Evolutionary conservation across 2,888 invertebrate species (phyloP), one percentile per base, ranked within the genome.

Genomic region (Caenorhabditis sp.): DNA sequence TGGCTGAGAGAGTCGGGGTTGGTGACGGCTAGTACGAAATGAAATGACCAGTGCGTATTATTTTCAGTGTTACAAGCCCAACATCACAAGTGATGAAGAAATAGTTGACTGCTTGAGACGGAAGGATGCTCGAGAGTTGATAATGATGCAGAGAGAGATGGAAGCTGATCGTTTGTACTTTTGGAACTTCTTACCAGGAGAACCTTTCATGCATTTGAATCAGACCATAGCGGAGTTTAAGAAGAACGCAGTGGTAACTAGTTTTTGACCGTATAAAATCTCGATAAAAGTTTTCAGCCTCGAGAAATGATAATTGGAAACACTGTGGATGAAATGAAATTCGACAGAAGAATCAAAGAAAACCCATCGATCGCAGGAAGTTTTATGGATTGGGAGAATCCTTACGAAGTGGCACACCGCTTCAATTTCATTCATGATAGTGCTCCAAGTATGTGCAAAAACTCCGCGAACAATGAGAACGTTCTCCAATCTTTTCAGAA

Each of bases 331-430:
- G 77, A 82, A 59, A 28, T 35, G 5, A 70, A 64, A 5, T 59
- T 7, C 8, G 19, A 38, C 0, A 26, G 70, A 16, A 44, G 61
- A 49, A 14, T 24, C 7, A 75, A 81, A 38, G 58, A 69, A 24
- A 81, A 81, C 31, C 81, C 81, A 28, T 1, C 81, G 2, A 70
- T 63, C 7, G 54, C 66, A 6, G 82, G 82, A 1, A 49, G 59
- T 41, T 82, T 82, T 56, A 64, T 77, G 77, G 77, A 73, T 63
- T 82, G 61, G 54, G 77, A 73, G 24, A 82, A 82, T 41, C 72
- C 54, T 2, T 51, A 68, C 26, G 77, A 82, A 79, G 77, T 82
- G 5, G 82, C 66, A 7, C 24, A 51, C 5, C 24, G 66, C 19
- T 82, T 76, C 28, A 28, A 77, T 16, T 28, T 44, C 7, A 56